Evolutionary conservation across 2,888 invertebrate species (phyloP), one percentile per base, ranked within the genome.

Genomic region (Psylliodes chrysocephalus): DNA sequence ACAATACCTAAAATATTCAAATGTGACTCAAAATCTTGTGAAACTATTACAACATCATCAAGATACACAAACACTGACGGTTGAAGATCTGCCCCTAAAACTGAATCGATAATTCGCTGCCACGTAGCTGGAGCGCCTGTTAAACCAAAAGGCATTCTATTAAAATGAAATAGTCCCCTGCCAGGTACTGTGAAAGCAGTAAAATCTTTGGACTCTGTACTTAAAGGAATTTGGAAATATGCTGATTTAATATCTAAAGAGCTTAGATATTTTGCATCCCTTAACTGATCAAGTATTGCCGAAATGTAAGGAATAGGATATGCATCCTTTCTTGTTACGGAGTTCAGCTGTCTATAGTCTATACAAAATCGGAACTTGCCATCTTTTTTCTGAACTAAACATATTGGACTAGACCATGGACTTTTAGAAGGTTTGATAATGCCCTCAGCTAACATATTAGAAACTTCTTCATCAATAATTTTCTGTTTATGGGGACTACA

Each of bases 21-120:
- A 44, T 74, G 73, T 6, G 15, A 28, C 7, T 60, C 22, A 18
- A 74, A 75, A 0, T 55, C 68, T 46, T 18, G n/a, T 6, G 60
- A 71, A 2, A 54, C 55, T 0, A 75, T 63, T 3, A 76, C 68
- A 15, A 74, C 64, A 35, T 75, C 75, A 33, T 75, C 73, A 4
- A 74, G 54, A 40, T 76, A 75, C 2, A 66, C 70, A 42, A 73
- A 73, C 3, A 66, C 63, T n/a, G n/a, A n/a, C n/a, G n/a, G n/a
- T n/a, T n/a, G n/a, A n/a, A n/a, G n/a, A n/a, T n/a, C n/a, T n/a
- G n/a, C n/a, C n/a, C n/a, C n/a, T n/a, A n/a, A n/a, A n/a, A n/a
- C n/a, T n/a, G n/a, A n/a, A n/a, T n/a, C n/a, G n/a, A n/a, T n/a
- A n/a, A n/a, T n/a, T n/a, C n/a, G n/a, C n/a, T n/a, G n/a, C n/a